These are phyloP conservation scores for Vanessa tameamea DNA, from an alignment of 1,140 invertebrate genomes.

Conservation along the genomic window DNA sequence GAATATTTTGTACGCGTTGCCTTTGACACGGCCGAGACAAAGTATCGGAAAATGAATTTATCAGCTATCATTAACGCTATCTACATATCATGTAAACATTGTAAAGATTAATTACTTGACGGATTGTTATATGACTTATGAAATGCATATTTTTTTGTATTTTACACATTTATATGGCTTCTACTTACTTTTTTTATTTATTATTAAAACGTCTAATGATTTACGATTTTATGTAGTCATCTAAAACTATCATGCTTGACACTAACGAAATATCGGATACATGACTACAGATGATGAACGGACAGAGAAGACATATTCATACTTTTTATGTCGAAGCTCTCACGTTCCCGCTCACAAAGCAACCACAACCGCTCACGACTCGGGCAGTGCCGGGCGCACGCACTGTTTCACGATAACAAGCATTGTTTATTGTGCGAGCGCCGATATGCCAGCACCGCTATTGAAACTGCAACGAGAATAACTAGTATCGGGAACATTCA, in stretches of 20 bases:
- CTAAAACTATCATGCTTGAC: too few relatives aligned
- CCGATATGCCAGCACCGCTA: not conserved
- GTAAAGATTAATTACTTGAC: conserved; percentile 13
- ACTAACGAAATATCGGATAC: not conserved
- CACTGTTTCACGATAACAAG: conserved; percentile 29
- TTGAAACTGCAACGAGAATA: conserved; percentile 14
- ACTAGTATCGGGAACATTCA: conserved; percentile 2
- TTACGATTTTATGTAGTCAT: too few relatives aligned
- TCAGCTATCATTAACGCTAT: not conserved
- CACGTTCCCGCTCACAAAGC: conserved; percentile 5
- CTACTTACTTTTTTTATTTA: not conserved
- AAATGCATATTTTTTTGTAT: not conserved
- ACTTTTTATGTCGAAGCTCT: not conserved
- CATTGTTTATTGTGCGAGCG: conserved; percentile 38
- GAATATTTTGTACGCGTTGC: too few relatives aligned
- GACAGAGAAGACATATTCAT: too few relatives aligned
- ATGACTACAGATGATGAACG: not conserved
- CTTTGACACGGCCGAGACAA: not conserved
- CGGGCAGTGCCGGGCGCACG: conserved; percentile 12
- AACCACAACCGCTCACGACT: conserved; percentile 16
- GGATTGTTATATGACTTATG: not conserved
- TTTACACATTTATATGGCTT: not conserved
- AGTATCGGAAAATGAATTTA: not conserved
- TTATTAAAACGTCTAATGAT: too few relatives aligned
- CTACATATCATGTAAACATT: conserved; percentile 10